Conservation (phyloP, 2,797 vertebrate genomes). For the Tragopan temminckii region DNA sequence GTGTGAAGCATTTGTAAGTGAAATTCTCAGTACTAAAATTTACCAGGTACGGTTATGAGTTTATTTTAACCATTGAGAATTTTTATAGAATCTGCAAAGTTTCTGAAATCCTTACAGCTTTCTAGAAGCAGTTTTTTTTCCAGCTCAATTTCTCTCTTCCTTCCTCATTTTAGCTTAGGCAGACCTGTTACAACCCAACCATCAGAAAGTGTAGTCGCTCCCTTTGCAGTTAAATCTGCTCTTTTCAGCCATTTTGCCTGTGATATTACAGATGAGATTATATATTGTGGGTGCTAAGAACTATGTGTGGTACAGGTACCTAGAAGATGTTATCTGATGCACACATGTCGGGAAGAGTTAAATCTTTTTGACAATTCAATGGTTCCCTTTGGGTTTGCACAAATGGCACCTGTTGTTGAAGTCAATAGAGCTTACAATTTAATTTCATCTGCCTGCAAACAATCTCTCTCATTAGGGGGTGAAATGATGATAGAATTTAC, state of each 20-base stretch:
- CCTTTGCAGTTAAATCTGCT: conserved; percentile 40
- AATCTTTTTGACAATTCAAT: conserved; percentile 80
- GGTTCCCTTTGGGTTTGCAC: conserved; percentile 79
- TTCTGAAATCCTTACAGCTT: background rate
- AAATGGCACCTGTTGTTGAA: conserved; percentile 94
- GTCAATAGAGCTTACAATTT: conserved; percentile 93
- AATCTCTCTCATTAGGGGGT: conserved; percentile 92
- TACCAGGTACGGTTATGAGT: background rate
- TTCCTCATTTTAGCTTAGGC: background rate
- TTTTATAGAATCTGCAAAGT: background rate
- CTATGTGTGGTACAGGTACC: conserved; percentile 1
- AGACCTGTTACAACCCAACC: background rate
- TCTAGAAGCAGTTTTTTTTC: background rate
- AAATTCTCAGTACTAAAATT: conserved; percentile 12
- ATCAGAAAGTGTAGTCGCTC: background rate
- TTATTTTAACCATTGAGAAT: background rate
- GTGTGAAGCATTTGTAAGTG: background rate
- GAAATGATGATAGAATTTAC: conserved; percentile 89
- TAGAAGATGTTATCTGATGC: conserved; percentile 56
- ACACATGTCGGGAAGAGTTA: conserved; percentile 75
- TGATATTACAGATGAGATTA: background rate
- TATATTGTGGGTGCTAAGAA: background rate
- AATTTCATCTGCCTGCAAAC: conserved; percentile 97
- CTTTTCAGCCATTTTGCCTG: background rate
- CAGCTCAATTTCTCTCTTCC: background rate